Base-by-base conservation (phyloP, 2,113 vertebrate genomes). In the Otocyon megalotis region DNA sequence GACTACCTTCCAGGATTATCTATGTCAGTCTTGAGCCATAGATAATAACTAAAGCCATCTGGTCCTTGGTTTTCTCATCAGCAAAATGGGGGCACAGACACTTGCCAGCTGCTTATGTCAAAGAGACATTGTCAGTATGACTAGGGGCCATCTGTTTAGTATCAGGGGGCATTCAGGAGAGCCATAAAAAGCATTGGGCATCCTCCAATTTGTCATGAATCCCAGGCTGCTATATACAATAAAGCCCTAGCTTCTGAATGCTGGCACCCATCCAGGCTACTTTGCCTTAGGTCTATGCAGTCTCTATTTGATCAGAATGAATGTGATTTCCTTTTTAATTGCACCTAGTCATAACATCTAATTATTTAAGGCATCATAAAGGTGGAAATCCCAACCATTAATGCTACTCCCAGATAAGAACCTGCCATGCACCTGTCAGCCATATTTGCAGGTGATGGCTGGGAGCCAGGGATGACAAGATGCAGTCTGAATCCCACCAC, bases 291-390 rank as follows among this genome's bases (percentile, higher is more conserved):
- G 15, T 58, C 43, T 35, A 15, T 48, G 58, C 63, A 96, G 54
- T 95, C 37, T 93, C 58, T 96, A n/a, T 86, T 96, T 95, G 58
- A 90, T 94, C 81, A 90, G 60, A 79, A 88, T 53, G 60, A 87
- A 71, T 83, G 56, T 82, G 67, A 94, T 87, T 97, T 97, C 81
- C 37, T 65, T 96, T 85, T 58, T 83, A 20, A 83, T 95, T 83
- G 30, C 79, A 30, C 84, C 37, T 72, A 35, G 19, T 82, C 26
- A 43, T 93, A 94, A 83, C n/a, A 6, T 94, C 60, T 83, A 90
- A 92, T 93, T 90, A 97, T 67, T 82, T 96, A 85, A 94, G 95
- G 67, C 48, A 65, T 58, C 50, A 92, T 97, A 97, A 97, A 92
- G 14, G 35, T 79, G 53, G 26, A 96, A 96, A 84, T 95, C 50